phyloP scores from a whole-genome alignment of 2,888 invertebrate species.

The Brachypalpus laphriformis region DNA sequence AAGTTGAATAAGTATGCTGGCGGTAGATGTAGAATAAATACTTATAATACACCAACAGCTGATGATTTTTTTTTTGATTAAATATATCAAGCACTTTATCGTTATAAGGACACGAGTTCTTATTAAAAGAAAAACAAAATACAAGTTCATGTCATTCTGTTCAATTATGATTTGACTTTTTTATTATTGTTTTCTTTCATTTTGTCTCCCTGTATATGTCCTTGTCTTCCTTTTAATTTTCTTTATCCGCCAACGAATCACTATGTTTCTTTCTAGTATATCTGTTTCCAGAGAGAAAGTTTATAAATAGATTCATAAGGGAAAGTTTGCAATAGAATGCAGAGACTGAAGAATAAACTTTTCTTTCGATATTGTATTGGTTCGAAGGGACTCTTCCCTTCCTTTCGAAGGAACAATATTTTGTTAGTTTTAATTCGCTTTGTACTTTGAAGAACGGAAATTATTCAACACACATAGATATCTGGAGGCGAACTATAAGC shows the following conservation, averaged over 20 bases:
- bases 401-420: too few species aligned
- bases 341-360: neutral
- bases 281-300: neutral
- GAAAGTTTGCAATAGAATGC: neutral
- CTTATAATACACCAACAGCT: constrained; percentile 14
- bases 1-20: neutral
- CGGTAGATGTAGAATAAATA: neutral
- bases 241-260: neutral
- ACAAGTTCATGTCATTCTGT: constrained; percentile 14
- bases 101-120: constrained; percentile 22
- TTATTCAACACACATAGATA: too few species aligned
- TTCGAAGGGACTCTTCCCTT: too few species aligned
- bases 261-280: neutral
- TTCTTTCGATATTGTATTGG: neutral
- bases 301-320: neutral
- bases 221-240: neutral
- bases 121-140: neutral
- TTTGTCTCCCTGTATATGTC: neutral
- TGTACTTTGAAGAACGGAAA: too few species aligned
- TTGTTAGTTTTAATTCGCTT: too few species aligned
- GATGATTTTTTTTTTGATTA: neutral
- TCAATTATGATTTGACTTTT: constrained; percentile 4
- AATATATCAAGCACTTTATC: neutral
- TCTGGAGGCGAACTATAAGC: too few species aligned
- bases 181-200: neutral